Percentiles rank a stretch among this genome's conserved stretches.
These are phyloP conservation scores for Scelioninae gen. 1 DNA, from an alignment of 2,888 invertebrate species.

Conservation along the genomic window DNA sequence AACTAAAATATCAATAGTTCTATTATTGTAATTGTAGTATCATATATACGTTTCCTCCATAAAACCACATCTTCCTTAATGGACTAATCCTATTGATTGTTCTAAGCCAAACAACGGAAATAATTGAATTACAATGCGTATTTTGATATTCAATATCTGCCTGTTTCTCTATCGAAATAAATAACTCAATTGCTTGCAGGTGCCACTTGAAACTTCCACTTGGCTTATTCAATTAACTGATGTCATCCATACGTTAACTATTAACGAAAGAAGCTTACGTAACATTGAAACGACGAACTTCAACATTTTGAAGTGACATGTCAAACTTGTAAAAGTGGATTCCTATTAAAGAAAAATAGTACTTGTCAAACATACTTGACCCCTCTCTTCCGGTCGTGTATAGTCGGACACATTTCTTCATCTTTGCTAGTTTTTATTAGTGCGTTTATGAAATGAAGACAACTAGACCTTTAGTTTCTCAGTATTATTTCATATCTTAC, in stretches of 20 bases:
- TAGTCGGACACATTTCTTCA: conserved; percentile 28
- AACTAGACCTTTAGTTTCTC: too few species aligned
- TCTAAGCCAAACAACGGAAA: conserved; percentile 24
- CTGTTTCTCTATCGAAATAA: conserved; percentile 31
- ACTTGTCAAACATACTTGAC: conserved; percentile 46
- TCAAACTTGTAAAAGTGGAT: conserved; percentile 33
- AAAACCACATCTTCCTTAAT: conserved; percentile 39
- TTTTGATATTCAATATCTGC: conserved; percentile 29
- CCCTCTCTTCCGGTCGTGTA: conserved; percentile 14
- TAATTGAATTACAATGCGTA: conserved; percentile 40
- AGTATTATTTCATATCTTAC: too few species aligned
- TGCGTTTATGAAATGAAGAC: conserved; percentile 11
- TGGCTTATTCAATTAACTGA: conserved; percentile 31
- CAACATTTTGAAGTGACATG: conserved; percentile 30
- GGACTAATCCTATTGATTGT: conserved; percentile 35
- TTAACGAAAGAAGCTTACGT: conserved; percentile 4
- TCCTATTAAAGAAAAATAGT: conserved; percentile 30
- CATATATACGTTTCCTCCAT: conserved; percentile 14
- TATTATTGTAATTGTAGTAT: conserved; percentile 29
- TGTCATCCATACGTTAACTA: conserved; percentile 26
- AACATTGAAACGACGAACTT: conserved; percentile 22
- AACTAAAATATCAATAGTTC: conserved; percentile 17
- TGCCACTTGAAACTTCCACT: conserved; percentile 3
- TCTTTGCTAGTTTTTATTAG: conserved; percentile 23
- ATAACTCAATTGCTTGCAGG: conserved; percentile 15